Conservation (phyloP, 1,140 invertebrate genomes). For the Phocides pigmalion region DNA sequence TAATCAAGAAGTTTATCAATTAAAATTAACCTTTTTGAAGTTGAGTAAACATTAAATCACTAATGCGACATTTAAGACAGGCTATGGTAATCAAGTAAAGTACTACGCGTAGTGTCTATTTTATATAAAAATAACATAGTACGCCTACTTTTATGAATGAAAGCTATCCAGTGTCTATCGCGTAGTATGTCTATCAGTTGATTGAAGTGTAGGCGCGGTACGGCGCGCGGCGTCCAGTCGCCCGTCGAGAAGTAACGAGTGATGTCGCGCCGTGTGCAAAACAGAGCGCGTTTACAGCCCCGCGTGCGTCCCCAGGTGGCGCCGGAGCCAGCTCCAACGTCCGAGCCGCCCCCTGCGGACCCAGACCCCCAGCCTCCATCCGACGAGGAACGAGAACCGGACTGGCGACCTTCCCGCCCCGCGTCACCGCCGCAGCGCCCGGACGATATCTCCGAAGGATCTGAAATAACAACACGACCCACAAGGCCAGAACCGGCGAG, state of each 20-base stretch:
- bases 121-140: neutral
- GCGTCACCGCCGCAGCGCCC: constrained; percentile 71
- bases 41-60: too few species aligned
- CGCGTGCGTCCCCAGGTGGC: constrained; percentile 68
- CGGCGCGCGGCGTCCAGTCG: constrained; percentile 61
- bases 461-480: constrained; percentile 66
- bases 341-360: constrained; percentile 55
- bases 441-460: constrained; percentile 73
- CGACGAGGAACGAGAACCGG: constrained; percentile 68
- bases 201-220: constrained; percentile 54
- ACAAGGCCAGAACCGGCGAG: constrained; percentile 78
- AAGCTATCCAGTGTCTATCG: constrained; percentile 49
- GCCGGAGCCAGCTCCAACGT: constrained; percentile 67
- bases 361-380: constrained; percentile 69
- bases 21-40: too few species aligned
- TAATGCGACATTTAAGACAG: too few species aligned
- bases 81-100: too few species aligned
- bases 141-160: constrained; percentile 60
- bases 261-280: constrained; percentile 72
- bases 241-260: constrained; percentile 55
- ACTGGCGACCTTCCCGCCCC: constrained; percentile 77
- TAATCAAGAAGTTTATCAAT: too few species aligned
- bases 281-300: constrained; percentile 58
- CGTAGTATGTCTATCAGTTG: constrained; percentile 64
- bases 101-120: too few species aligned